Evolutionary conservation across 2,113 vertebrate species (phyloP).

Genomic region (Saguinus midas): DNA sequence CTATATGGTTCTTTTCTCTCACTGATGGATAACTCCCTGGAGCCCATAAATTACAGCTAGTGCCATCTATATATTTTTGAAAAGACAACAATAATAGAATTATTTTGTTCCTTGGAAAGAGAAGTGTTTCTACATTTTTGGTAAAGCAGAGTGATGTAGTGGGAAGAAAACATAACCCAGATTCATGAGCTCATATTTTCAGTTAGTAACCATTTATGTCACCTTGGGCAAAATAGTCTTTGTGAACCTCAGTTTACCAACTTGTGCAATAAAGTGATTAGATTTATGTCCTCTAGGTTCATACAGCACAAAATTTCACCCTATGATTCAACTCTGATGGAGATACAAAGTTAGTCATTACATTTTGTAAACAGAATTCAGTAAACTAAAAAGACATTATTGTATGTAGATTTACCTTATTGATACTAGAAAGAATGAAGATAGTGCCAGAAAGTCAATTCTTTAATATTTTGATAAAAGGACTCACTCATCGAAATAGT

Average conservation of each 20-base stretch:
- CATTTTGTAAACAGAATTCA: neutral
- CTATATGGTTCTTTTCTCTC: neutral
- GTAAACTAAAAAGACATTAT: neutral
- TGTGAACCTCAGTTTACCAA: slow-evolving; percentile 37
- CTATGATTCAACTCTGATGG: neutral
- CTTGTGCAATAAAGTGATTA: neutral
- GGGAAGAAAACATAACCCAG: neutral
- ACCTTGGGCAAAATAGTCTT: neutral
- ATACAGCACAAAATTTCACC: neutral
- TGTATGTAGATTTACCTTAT: neutral
- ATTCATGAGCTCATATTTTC: slow-evolving; percentile 31
- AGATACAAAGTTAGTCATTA: neutral
- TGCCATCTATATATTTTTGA: neutral
- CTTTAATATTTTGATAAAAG: neutral
- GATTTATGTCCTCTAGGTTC: neutral
- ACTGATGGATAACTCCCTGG: slow-evolving; percentile 8
- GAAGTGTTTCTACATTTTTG: slow-evolving; percentile 36
- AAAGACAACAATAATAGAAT: slow-evolving; percentile 41
- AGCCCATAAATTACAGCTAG: slow-evolving; percentile 35
- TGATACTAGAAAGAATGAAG: neutral
- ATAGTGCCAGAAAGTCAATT: neutral
- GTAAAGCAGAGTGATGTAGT: neutral
- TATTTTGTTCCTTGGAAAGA: slow-evolving; percentile 49
- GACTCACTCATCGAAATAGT: neutral
- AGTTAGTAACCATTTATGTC: neutral